Conservation (phyloP, 2,797 vertebrate species). For the Anas acuta region DNA sequence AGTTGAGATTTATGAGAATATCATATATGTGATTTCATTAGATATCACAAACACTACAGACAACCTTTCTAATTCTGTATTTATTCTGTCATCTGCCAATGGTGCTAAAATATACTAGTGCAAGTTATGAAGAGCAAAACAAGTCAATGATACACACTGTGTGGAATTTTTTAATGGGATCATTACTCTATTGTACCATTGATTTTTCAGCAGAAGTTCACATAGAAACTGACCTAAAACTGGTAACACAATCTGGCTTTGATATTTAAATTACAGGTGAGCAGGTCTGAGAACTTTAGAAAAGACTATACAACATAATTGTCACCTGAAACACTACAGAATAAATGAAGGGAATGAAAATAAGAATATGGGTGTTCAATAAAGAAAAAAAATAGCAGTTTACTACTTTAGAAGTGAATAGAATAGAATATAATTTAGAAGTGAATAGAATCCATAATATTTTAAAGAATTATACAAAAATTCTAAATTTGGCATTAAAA, state of each 20-base stretch:
- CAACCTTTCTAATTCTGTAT: neutral
- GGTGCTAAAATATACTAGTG: neutral
- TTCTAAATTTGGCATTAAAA: neutral
- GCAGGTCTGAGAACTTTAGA: neutral
- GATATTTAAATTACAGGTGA: neutral
- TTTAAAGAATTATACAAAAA: neutral
- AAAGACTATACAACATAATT: neutral
- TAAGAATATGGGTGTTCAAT: neutral
- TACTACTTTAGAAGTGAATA: neutral
- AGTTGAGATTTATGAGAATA: neutral
- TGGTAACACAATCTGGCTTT: neutral
- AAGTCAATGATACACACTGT: neutral
- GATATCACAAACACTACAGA: neutral
- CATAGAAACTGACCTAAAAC: neutral
- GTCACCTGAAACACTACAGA: neutral
- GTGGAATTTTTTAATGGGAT: neutral
- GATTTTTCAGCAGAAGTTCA: neutral
- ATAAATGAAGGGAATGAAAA: neutral
- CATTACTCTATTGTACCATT: neutral
- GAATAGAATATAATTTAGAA: neutral
- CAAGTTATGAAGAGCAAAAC: neutral
- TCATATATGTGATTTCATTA: neutral
- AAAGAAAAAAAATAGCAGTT: neutral
- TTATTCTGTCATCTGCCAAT: neutral
- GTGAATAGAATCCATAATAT: neutral